Evolutionary conservation across 2,888 invertebrate genomes (phyloP).

Genomic region (Homarus gammarus): DNA sequence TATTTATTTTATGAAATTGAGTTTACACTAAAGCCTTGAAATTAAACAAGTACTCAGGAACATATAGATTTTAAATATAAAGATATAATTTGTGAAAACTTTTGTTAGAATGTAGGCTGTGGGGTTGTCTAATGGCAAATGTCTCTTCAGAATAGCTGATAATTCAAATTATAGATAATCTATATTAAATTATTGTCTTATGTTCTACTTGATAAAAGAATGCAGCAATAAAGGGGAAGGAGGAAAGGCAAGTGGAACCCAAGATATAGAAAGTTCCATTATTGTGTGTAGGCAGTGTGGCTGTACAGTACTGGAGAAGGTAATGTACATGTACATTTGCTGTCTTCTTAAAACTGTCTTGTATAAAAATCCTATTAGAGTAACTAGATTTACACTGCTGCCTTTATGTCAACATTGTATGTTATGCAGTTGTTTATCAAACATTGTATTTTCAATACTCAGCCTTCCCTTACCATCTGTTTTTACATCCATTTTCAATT

Average conservation of each 20-base stretch:
- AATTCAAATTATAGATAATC: not conserved
- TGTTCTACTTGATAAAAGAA: not conserved
- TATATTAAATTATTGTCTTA: too few species aligned
- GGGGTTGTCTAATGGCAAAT: not conserved
- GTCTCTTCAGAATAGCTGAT: not conserved
- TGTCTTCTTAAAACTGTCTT: not conserved
- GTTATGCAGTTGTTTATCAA: not conserved
- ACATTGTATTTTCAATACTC: not conserved
- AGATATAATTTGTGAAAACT: not conserved
- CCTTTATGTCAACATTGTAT: constrained; percentile 12
- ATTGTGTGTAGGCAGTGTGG: not conserved
- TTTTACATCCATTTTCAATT: not conserved
- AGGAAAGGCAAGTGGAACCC: not conserved
- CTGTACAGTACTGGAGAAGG: not conserved
- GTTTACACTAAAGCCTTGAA: constrained; percentile 7
- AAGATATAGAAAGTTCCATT: not conserved
- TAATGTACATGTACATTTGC: not conserved
- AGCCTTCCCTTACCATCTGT: not conserved
- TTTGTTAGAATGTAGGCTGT: not conserved
- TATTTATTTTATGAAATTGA: not conserved
- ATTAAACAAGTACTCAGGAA: constrained; percentile 33
- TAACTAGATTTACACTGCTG: not conserved
- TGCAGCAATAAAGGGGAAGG: not conserved
- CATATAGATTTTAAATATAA: constrained; percentile 7
- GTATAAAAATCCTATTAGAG: not conserved